A percentile compares a stretch with the other conserved stretches of the same genome.
phyloP scores from a whole-genome alignment of 2,113 vertebrate genomes.

The Poecile atricapillus region DNA sequence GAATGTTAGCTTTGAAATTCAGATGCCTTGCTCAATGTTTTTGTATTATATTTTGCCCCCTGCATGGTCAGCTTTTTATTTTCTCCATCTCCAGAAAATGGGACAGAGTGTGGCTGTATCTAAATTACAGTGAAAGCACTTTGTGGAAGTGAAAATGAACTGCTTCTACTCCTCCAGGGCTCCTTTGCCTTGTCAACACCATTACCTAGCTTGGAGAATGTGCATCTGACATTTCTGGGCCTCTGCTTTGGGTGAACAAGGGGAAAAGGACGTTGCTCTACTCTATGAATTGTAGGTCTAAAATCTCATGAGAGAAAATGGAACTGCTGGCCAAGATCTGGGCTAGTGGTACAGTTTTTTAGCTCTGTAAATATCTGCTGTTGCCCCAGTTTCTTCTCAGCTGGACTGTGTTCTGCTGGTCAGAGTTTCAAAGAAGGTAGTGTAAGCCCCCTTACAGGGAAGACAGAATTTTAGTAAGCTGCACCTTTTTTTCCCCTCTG shows the following conservation, averaged over 20 bases:
- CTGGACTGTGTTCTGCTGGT: neutral
- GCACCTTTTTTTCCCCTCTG: neutral
- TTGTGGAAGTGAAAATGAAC: neutral
- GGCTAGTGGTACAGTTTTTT: neutral
- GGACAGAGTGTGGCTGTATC: neutral
- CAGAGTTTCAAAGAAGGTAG: neutral
- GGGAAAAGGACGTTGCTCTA: neutral
- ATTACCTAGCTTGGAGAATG: neutral
- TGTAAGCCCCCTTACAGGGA: neutral
- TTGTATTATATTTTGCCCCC: neutral
- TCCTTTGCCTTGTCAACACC: neutral
- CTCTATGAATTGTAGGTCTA: neutral
- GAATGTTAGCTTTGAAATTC: neutral
- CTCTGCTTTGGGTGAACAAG: neutral
- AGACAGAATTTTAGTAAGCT: neutral
- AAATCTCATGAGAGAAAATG: neutral
- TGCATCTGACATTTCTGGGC: neutral
- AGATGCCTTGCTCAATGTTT: neutral
- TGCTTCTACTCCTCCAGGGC: neutral
- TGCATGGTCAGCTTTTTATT: neutral
- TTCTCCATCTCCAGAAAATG: neutral
- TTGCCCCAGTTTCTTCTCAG: neutral
- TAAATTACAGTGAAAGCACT: neutral
- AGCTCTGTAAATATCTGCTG: neutral
- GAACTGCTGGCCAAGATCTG: neutral